phyloP scores from a whole-genome alignment of 2,113 vertebrate genomes.

The Axis porcinus region DNA sequence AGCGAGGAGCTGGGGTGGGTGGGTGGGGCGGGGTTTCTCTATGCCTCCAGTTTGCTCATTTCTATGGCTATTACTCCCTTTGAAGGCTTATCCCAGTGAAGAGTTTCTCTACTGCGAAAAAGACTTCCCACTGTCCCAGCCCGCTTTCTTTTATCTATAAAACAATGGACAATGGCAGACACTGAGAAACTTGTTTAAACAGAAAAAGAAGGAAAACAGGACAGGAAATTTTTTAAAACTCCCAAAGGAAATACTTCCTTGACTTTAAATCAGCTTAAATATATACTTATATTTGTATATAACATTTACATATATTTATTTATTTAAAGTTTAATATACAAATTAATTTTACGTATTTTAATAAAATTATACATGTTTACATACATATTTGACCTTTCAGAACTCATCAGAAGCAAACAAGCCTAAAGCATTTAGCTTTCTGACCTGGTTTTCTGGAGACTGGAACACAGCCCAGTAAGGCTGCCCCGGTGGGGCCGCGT shows the following conservation, averaged over 20 bases:
- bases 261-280: not conserved
- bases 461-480: not conserved
- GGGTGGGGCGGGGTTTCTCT: not conserved
- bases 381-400: not conserved
- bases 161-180: not conserved
- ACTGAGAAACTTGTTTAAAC: not conserved
- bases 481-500: fast-evolving
- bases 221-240: not conserved
- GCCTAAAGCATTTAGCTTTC: not conserved
- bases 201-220: not conserved
- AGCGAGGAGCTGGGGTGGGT: not conserved
- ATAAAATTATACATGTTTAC: not conserved
- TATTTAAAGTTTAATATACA: not conserved
- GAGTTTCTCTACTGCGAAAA: not conserved
- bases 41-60: not conserved
- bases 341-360: not conserved
- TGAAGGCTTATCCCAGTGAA: not conserved
- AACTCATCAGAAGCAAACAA: not conserved
- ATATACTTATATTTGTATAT: not conserved
- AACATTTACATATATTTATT: not conserved
- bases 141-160: not conserved
- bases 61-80: not conserved
- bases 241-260: slow-evolving; percentile 4
- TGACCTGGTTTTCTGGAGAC: not conserved
- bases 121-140: not conserved